Evolutionary conservation across 2,888 invertebrate genomes (phyloP).

Genomic region (Acleris sparsana): DNA sequence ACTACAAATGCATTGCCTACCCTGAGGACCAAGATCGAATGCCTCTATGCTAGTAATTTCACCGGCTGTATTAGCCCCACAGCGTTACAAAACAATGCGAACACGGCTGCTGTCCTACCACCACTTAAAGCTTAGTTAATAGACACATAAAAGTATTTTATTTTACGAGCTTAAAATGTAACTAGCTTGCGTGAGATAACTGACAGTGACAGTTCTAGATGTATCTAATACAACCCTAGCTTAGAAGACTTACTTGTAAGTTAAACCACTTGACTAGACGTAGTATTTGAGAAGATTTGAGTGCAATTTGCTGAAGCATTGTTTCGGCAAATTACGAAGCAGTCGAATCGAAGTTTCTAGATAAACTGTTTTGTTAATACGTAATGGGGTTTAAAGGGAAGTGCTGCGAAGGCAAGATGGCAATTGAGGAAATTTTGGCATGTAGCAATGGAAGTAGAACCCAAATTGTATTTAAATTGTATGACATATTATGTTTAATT

Average conservation of each 20-base stretch:
- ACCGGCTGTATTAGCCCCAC: too few species aligned
- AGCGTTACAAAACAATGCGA: too few species aligned
- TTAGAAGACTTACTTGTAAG: constrained; percentile 3
- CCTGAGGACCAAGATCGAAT: too few species aligned
- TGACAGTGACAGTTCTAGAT: too few species aligned
- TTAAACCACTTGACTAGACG: constrained; percentile 16
- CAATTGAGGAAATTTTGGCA: constrained; percentile 76
- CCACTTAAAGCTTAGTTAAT: too few species aligned
- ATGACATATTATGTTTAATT: too few species aligned
- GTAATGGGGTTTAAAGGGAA: neutral
- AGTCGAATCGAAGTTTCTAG: constrained; percentile 21
- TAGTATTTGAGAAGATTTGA: constrained; percentile 4
- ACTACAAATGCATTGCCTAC: too few species aligned
- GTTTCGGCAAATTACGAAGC: constrained; percentile 4
- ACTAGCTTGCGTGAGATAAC: neutral
- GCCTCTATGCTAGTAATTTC: too few species aligned
- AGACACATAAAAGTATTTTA: too few species aligned
- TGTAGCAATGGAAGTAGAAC: constrained; percentile 38
- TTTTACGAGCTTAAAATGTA: neutral
- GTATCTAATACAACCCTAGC: neutral
- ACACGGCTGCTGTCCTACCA: too few species aligned
- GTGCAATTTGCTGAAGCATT: constrained; percentile 1
- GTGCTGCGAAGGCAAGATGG: constrained; percentile 60
- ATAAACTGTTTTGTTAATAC: constrained; percentile 14
- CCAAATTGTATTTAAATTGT: too few species aligned